Percentiles rank a stretch among this genome's conserved stretches.
Evolutionary conservation across 1,140 invertebrate genomes (phyloP).

Genomic region (Drusus annulatus): DNA sequence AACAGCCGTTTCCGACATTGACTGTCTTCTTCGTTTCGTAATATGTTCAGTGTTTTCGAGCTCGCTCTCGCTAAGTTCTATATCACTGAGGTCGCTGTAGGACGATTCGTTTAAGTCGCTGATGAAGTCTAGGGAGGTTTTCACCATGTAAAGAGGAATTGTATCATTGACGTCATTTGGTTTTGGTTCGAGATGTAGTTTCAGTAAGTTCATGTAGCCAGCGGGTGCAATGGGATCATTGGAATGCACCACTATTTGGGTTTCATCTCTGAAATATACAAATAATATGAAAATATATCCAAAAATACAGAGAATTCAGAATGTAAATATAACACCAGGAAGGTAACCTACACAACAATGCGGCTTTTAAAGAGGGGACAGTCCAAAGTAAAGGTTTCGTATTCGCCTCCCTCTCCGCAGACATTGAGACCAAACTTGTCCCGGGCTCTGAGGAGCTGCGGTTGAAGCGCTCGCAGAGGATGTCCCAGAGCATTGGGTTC

Average conservation of each 20-base stretch:
- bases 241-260: conserved; percentile 89
- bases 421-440: conserved; percentile 97
- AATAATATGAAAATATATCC: conserved; percentile 42
- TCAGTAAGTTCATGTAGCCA: conserved; percentile 91
- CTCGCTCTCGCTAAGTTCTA: conserved; percentile 74
- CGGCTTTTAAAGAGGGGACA: conserved; percentile 95
- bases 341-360: conserved; percentile 87
- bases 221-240: conserved; percentile 94
- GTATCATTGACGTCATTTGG: conserved; percentile 7
- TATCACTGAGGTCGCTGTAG: conserved; percentile 76
- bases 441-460: conserved; percentile 89
- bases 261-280: conserved; percentile 83
- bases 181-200: conserved; percentile 80
- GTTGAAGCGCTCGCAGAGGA: conserved; percentile 87
- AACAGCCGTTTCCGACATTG: conserved; percentile 62
- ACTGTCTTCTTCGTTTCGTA: conserved; percentile 67
- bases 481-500: conserved; percentile 92
- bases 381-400: conserved; percentile 97
- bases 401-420: conserved; percentile 99
- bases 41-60: conserved; percentile 73
- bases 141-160: conserved; percentile 75
- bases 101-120: conserved; percentile 74
- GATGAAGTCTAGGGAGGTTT: conserved; percentile 73
- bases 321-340: background rate
- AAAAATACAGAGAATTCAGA: conserved; percentile 39